These are phyloP conservation scores for Calvadosia cruxmelitensis DNA, from an alignment of 30 jellyfish, hydroid and myxozoan genomes.

Conservation along the genomic window DNA sequence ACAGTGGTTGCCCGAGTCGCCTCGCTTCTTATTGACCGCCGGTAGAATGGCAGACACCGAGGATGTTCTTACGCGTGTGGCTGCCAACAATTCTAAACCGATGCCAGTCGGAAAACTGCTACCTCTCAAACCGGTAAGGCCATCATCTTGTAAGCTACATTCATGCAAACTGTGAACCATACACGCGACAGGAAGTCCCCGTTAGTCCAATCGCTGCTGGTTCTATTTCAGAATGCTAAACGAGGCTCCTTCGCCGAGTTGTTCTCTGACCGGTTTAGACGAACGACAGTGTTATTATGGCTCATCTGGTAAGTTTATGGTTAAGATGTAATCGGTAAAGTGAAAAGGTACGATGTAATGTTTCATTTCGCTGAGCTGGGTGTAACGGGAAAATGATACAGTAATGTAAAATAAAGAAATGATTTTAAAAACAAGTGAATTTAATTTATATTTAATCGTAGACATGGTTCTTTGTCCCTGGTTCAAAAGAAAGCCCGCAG, in stretches of 20 bases:
- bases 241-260: conserved; percentile 5
- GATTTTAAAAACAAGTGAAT: too few relatives aligned
- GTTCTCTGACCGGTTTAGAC: neutral
- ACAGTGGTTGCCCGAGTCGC: conserved; percentile 53
- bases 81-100: conserved; percentile 2
- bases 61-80: conserved; percentile 7
- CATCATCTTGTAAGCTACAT: too few relatives aligned
- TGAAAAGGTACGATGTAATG: too few relatives aligned
- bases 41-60: conserved; percentile 23
- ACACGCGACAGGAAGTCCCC: too few relatives aligned
- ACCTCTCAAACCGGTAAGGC: neutral
- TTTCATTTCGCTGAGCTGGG: too few relatives aligned
- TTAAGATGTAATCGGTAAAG: neutral
- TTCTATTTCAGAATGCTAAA: neutral
- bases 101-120: conserved; percentile 18
- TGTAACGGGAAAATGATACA: too few relatives aligned
- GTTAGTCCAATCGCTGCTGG: too few relatives aligned
- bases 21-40: conserved; percentile 19
- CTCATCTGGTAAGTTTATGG: neutral
- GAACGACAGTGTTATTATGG: conserved; percentile 16
- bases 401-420: too few relatives aligned
- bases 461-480: too few relatives aligned
- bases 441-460: too few relatives aligned
- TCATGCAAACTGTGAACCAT: too few relatives aligned
- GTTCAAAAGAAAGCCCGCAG: too few relatives aligned